These are phyloP conservation scores for Halictus quadricinctus DNA, from an alignment of 2,888 invertebrate species.

Conservation along the genomic window DNA sequence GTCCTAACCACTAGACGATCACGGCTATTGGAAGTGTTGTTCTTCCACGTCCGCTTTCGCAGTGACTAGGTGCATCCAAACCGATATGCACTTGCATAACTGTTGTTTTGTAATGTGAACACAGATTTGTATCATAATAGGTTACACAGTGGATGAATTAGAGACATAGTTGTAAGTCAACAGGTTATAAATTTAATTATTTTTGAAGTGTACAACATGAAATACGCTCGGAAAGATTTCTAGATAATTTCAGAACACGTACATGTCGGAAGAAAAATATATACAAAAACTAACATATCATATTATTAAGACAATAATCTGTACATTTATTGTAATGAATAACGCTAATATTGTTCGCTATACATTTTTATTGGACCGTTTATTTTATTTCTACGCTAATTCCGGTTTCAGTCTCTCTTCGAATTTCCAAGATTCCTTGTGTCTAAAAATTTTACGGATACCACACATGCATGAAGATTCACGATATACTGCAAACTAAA, in stretches of 20 bases:
- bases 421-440: not conserved
- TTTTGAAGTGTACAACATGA: not conserved
- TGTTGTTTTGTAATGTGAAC: not conserved
- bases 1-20: constrained; percentile 82
- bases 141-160: not conserved
- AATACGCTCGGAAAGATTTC: not conserved
- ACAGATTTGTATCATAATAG: not conserved
- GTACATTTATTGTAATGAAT: not conserved
- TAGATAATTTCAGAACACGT: not conserved
- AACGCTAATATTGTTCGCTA: no score
- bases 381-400: not conserved
- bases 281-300: not conserved
- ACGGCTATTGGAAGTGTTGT: constrained; percentile 76
- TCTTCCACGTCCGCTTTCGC: not conserved
- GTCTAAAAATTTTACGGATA: not conserved
- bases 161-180: not conserved
- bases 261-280: not conserved
- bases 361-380: not conserved
- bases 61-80: not conserved
- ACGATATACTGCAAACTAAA: not conserved
- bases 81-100: no score
- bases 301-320: not conserved
- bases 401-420: not conserved
- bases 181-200: not conserved
- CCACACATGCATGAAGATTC: not conserved